A percentile compares a stretch with the other conserved stretches of the same genome.
These are phyloP conservation scores for Linnaemya vulpina DNA, from an alignment of 2,888 invertebrate species.

Conservation along the genomic window DNA sequence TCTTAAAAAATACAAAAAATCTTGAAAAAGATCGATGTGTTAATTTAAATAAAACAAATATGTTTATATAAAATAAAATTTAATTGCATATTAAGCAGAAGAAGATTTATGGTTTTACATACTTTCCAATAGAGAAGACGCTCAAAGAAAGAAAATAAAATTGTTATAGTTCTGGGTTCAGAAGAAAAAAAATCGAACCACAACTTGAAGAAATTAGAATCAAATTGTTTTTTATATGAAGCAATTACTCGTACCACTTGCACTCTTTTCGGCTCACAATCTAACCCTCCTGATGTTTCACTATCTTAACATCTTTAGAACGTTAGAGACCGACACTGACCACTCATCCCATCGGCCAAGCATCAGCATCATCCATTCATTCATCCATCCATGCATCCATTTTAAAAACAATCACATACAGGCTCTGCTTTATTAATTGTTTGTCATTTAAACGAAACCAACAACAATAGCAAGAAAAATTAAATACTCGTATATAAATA, in stretches of 20 bases:
- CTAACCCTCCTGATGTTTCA: not conserved
- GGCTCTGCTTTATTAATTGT: slow-evolving; percentile 59
- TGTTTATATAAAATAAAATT: slow-evolving; percentile 36
- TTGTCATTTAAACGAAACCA: slow-evolving; percentile 45
- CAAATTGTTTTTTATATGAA: slow-evolving; percentile 7
- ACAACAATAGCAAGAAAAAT: slow-evolving; percentile 18
- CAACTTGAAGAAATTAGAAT: slow-evolving; percentile 1
- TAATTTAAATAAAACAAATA: slow-evolving; percentile 63
- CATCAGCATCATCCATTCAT: slow-evolving; percentile 27
- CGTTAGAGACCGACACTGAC: slow-evolving; percentile 30
- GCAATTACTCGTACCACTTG: slow-evolving; percentile 17
- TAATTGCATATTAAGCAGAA: slow-evolving; percentile 26
- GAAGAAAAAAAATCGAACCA: not conserved
- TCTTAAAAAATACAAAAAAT: slow-evolving; percentile 6
- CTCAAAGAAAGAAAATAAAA: slow-evolving; percentile 17
- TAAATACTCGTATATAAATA: too few relatives aligned
- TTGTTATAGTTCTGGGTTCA: slow-evolving; percentile 33
- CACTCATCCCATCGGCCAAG: not conserved
- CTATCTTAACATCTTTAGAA: not conserved
- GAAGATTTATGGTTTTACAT: slow-evolving; percentile 46
- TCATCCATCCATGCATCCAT: not conserved
- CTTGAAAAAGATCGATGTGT: slow-evolving; percentile 40
- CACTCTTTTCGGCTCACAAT: slow-evolving; percentile 8
- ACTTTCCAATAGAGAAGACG: not conserved
- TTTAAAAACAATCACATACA: slow-evolving; percentile 11